Conservation (phyloP, 2,888 invertebrate genomes). For the Pterobdella sp. region DNA sequence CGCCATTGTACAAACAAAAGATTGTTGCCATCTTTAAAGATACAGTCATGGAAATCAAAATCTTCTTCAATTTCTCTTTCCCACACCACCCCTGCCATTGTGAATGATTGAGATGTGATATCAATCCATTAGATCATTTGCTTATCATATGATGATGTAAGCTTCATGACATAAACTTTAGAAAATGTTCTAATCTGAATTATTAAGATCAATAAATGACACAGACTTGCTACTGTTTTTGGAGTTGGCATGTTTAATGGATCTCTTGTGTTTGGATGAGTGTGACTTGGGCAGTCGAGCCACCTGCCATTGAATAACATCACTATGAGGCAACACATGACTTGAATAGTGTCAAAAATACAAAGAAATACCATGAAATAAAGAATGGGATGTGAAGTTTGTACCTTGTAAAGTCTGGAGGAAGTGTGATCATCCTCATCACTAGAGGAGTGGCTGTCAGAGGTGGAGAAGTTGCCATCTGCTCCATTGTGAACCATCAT, state of each 20-base stretch:
- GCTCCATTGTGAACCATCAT: not conserved
- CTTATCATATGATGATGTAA: too few species aligned
- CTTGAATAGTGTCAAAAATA: too few species aligned
- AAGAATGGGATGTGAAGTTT: too few species aligned
- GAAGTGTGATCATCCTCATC: not conserved
- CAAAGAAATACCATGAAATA: too few species aligned
- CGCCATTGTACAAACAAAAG: too few species aligned
- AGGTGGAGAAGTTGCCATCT: not conserved
- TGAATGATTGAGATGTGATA: not conserved
- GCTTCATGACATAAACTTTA: not conserved
- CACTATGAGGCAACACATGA: too few species aligned
- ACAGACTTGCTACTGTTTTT: constrained; percentile 34
- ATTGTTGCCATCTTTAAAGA: not conserved
- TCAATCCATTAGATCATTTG: too few species aligned
- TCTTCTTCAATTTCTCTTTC: constrained; percentile 20
- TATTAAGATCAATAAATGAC: constrained; percentile 7
- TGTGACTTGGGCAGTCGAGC: not conserved
- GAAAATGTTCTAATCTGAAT: not conserved
- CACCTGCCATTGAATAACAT: too few species aligned
- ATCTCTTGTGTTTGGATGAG: constrained; percentile 31
- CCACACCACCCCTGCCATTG: constrained; percentile 30
- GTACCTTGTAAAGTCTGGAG: not conserved
- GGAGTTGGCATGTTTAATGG: constrained; percentile 32
- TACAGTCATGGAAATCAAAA: not conserved
- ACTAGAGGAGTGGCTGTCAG: not conserved